Conservation (phyloP, 1,140 invertebrate species). For the Drosophila tsacasi region DNA sequence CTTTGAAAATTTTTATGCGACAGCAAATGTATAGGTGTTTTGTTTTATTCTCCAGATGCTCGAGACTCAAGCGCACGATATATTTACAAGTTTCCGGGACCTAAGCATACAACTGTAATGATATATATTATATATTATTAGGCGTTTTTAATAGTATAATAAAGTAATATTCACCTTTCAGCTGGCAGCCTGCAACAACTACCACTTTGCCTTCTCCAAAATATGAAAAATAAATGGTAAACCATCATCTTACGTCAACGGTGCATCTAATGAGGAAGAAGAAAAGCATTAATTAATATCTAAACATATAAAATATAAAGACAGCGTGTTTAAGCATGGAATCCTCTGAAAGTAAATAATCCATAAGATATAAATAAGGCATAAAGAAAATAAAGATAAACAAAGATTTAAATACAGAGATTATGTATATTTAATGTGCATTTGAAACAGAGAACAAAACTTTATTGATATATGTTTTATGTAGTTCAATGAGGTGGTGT, state of each 20-base stretch:
- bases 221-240: slow-evolving; percentile 30
- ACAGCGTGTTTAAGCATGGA: background rate
- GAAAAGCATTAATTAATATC: background rate
- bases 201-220: slow-evolving; percentile 30
- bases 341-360: slow-evolving; percentile 10
- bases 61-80: slow-evolving; percentile 42
- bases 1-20: slow-evolving; percentile 62
- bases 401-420: slow-evolving; percentile 5
- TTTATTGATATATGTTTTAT: slow-evolving; percentile 73
- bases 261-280: slow-evolving; percentile 35
- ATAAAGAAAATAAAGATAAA: slow-evolving; percentile 13
- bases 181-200: slow-evolving; percentile 27
- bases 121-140: background rate
- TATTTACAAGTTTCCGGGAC: slow-evolving; percentile 54
- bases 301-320: too few species aligned
- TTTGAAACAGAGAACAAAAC: slow-evolving; percentile 81
- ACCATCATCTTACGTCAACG: slow-evolving; percentile 42
- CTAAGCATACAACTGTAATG: slow-evolving; percentile 56
- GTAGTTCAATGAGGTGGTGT: slow-evolving; percentile 31
- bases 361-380: background rate
- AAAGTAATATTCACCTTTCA: slow-evolving; percentile 23
- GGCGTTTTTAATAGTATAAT: background rate
- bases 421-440: slow-evolving; percentile 37
- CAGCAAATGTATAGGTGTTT: slow-evolving; percentile 66
- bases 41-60: slow-evolving; percentile 2